phyloP scores from a whole-genome alignment of 2,888 invertebrate genomes.

The Andrena haemorrhoa region DNA sequence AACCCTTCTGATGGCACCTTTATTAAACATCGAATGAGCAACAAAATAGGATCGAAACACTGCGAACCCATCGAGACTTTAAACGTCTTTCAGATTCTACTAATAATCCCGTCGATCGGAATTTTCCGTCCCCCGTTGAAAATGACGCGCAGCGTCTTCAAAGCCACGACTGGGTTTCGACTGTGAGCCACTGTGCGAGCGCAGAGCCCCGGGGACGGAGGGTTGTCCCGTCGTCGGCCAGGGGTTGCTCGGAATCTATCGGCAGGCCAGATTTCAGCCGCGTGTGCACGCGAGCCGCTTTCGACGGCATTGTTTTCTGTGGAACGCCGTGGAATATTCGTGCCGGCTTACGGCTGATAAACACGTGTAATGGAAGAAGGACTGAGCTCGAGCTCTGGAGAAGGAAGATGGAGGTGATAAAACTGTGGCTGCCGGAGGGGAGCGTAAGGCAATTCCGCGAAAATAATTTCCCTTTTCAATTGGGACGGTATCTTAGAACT shows the following conservation, averaged over 20 bases:
- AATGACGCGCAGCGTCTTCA: neutral
- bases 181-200: conserved; percentile 2
- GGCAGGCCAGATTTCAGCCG: conserved; percentile 49
- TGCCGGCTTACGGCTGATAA: conserved; percentile 47
- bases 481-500: neutral
- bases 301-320: conserved; percentile 34
- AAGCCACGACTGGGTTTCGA: neutral
- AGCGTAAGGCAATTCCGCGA: conserved; percentile 22
- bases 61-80: no score
- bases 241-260: conserved; percentile 56
- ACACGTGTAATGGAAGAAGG: conserved; percentile 43
- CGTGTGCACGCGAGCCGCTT: conserved; percentile 51
- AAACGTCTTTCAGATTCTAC: no score
- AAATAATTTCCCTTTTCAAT: conserved; percentile 45
- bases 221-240: conserved; percentile 29
- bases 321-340: conserved; percentile 35
- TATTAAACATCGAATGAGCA: no score
- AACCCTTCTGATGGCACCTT: no score
- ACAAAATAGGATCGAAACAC: no score
- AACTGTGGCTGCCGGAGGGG: neutral
- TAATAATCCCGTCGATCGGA: no score
- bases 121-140: neutral
- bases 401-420: conserved; percentile 19
- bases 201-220: conserved; percentile 1
- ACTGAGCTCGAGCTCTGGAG: neutral